These are phyloP conservation scores for Chymomyza procnemis DNA, from an alignment of 2,888 invertebrate genomes.

Conservation along the genomic window DNA sequence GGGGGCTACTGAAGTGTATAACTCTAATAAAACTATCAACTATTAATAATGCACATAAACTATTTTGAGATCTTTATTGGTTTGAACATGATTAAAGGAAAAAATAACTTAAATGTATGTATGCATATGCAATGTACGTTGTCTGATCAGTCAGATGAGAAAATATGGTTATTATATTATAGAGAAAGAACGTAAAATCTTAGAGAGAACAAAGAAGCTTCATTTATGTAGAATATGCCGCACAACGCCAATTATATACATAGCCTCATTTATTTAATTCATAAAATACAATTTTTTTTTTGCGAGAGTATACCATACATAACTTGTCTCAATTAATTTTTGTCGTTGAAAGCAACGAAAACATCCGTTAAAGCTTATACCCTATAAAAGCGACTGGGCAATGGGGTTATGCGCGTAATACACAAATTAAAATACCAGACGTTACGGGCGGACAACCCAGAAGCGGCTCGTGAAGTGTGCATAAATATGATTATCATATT, in stretches of 20 bases:
- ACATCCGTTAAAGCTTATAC: constrained; percentile 1
- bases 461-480: not conserved
- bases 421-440: constrained; percentile 48
- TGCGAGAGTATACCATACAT: constrained; percentile 10
- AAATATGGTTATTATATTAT: too few species aligned
- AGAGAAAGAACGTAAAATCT: too few species aligned
- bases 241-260: not conserved
- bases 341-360: constrained; percentile 17
- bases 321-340: constrained; percentile 40
- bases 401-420: constrained; percentile 40
- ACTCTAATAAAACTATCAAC: constrained; percentile 61
- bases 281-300: not conserved
- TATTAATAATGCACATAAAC: constrained; percentile 66
- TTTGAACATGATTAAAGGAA: not conserved
- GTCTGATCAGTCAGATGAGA: too few species aligned
- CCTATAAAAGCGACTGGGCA: not conserved
- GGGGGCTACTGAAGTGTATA: constrained; percentile 6
- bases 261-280: too few species aligned
- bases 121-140: too few species aligned
- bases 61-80: constrained; percentile 3
- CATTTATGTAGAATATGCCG: too few species aligned
- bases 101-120: not conserved
- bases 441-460: not conserved
- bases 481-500: constrained; percentile 4
- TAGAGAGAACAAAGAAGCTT: too few species aligned